A percentile compares a stretch with the other conserved stretches of the same genome.
These are phyloP conservation scores for Tragelaphus eurycerus DNA, from an alignment of 2,797 vertebrate genomes.

Conservation along the genomic window DNA sequence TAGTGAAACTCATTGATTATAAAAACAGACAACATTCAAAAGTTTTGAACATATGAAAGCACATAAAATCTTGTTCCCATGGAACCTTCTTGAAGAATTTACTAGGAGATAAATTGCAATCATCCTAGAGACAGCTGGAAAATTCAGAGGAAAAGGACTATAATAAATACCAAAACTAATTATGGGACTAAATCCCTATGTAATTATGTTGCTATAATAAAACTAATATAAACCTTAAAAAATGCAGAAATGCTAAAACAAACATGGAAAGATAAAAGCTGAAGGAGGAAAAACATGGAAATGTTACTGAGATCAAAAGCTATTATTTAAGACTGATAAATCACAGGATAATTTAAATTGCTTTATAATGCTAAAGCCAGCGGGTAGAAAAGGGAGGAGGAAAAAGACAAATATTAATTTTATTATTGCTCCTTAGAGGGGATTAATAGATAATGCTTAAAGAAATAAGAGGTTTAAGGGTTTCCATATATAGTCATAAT, in stretches of 20 bases:
- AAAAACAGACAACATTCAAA: conserved; percentile 27
- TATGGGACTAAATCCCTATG: background rate
- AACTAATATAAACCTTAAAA: background rate
- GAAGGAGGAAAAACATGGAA: background rate
- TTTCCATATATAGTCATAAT: background rate
- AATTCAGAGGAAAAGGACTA: background rate
- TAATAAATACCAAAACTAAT: background rate
- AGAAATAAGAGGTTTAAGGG: background rate
- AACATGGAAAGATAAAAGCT: background rate
- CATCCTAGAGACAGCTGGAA: background rate
- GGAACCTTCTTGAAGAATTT: background rate
- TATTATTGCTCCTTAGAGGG: background rate
- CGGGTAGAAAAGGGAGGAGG: background rate
- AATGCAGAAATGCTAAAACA: background rate
- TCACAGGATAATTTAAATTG: background rate
- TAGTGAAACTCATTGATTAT: conserved; percentile 1
- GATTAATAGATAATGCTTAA: background rate
- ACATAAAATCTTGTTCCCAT: background rate
- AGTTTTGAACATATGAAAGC: conserved; percentile 10
- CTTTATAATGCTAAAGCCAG: conserved; percentile 28
- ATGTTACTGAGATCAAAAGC: conserved; percentile 32
- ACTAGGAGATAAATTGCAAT: conserved; percentile 1
- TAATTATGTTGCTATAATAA: background rate
- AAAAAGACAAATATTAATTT: background rate
- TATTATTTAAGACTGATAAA: conserved; percentile 4